A percentile compares a stretch with the other conserved stretches of the same genome.
Conservation (phyloP, 2,888 invertebrate species). For the Melieria picta region DNA sequence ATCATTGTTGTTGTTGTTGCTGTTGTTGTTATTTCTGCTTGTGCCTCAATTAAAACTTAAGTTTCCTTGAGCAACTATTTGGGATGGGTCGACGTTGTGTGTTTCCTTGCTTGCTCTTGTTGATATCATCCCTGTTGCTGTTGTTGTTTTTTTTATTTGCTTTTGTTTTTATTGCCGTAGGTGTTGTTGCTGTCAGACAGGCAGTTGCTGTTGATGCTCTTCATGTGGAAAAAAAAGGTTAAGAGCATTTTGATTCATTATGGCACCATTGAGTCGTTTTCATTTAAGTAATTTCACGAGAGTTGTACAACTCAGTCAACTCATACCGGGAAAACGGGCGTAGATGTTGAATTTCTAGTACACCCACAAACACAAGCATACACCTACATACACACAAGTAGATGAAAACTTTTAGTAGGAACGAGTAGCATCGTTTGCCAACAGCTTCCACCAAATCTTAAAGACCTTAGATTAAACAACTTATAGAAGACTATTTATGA, state of each 20-base stretch:
- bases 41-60: conserved; percentile 49
- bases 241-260: conserved; percentile 4
- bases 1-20: conserved; percentile 16
- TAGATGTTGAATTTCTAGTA: not conserved
- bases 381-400: not conserved
- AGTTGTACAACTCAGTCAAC: too few species aligned
- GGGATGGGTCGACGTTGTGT: conserved; percentile 7
- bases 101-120: not conserved
- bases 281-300: too few species aligned
- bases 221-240: not conserved
- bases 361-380: not conserved
- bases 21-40: conserved; percentile 15
- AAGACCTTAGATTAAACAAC: too few species aligned
- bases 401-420: not conserved
- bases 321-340: too few species aligned
- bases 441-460: too few species aligned
- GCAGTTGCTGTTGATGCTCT: not conserved
- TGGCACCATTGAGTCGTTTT: not conserved
- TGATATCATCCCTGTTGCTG: conserved; percentile 19
- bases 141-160: too few species aligned
- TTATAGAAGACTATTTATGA: too few species aligned
- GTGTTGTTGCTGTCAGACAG: not conserved
- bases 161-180: not conserved
- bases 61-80: conserved; percentile 41
- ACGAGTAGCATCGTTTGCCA: too few species aligned